Percentiles rank a stretch among this genome's conserved stretches.
phyloP scores from a whole-genome alignment of 2,888 invertebrate species.

The Cryptocheilus praepositus region DNA sequence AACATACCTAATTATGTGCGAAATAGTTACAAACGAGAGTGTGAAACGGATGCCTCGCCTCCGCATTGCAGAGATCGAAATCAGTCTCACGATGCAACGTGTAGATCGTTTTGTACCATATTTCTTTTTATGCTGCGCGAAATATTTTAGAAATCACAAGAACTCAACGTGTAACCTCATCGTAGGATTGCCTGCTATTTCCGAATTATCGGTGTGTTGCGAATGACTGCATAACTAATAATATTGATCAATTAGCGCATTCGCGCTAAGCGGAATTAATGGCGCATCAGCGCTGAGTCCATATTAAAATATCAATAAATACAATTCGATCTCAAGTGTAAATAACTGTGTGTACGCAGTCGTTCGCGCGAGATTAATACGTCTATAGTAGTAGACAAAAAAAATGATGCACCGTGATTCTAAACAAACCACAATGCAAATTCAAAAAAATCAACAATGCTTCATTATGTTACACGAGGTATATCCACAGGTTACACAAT shows the following conservation, averaged over 20 bases:
- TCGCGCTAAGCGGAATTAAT: conserved; percentile 18
- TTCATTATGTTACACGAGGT: conserved; percentile 21
- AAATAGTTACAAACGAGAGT: too few species aligned
- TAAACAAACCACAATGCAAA: conserved; percentile 21
- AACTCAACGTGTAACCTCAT: conserved; percentile 1
- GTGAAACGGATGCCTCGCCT: too few species aligned
- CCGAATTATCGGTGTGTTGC: conserved; percentile 5
- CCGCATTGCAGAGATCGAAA: too few species aligned
- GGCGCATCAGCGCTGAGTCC: conserved; percentile 25
- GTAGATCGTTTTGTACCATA: too few species aligned
- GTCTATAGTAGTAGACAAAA: conserved; percentile 44
- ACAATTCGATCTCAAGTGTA: conserved; percentile 29
- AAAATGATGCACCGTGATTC: conserved; percentile 31
- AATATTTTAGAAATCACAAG: neutral
- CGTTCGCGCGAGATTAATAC: conserved; percentile 44
- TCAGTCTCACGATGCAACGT: too few species aligned
- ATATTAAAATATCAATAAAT: conserved; percentile 54
- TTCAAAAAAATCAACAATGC: conserved; percentile 25
- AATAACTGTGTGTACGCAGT: conserved; percentile 31
- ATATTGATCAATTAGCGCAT: conserved; percentile 23
- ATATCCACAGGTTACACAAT: conserved; percentile 28
- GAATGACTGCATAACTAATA: conserved; percentile 10
- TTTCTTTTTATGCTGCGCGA: neutral
- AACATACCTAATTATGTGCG: too few species aligned
- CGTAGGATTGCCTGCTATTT: neutral